A percentile compares a stretch with the other conserved stretches of the same genome.
Conservation (phyloP, 2,113 vertebrate species). For the Jaculus jaculus region DNA sequence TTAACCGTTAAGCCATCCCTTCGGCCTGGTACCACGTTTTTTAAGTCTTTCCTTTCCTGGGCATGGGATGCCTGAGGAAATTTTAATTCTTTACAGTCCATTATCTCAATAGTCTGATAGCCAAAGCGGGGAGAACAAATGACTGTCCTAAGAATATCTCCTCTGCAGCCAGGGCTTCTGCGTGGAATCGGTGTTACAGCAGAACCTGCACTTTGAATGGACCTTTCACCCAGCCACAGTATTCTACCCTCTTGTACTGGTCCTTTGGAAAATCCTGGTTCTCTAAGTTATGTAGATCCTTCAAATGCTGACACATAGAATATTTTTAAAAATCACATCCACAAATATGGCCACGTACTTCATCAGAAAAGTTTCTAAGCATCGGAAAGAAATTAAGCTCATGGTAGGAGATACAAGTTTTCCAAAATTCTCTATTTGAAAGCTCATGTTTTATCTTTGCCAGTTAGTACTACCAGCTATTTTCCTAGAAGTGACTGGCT, state of each 20-base stretch:
- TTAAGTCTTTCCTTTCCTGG: too few relatives aligned
- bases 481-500: not conserved
- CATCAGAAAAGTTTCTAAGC: not conserved
- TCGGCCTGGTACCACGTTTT: too few relatives aligned
- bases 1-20: too few relatives aligned
- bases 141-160: too few relatives aligned
- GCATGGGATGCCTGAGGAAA: too few relatives aligned
- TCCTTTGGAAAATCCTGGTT: not conserved
- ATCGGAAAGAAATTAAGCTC: not conserved
- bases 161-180: not conserved
- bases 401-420: not conserved
- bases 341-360: not conserved
- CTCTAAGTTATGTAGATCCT: not conserved
- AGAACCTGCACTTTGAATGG: not conserved
- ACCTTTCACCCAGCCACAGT: not conserved
- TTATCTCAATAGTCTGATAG: too few relatives aligned
- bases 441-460: not conserved
- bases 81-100: too few relatives aligned
- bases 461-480: not conserved
- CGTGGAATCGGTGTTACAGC: too few relatives aligned
- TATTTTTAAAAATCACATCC: not conserved
- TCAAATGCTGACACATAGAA: not conserved
- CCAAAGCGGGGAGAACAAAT: too few relatives aligned
- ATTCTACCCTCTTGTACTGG: not conserved
- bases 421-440: not conserved